Base-by-base conservation (phyloP, 2,797 vertebrate species). In the Chloroceryle inda region DNA sequence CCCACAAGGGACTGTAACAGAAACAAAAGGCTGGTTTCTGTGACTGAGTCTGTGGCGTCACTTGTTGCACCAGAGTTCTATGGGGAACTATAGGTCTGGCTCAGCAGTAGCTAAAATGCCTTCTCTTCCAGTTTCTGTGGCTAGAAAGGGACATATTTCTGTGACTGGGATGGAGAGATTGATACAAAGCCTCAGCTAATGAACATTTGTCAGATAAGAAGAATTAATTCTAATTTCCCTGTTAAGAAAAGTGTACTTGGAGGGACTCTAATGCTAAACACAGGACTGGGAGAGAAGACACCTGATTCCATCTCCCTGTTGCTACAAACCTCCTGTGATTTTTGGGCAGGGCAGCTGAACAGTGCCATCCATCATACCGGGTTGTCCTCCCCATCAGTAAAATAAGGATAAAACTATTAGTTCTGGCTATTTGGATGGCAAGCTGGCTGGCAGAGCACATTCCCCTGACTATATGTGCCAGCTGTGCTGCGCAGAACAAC, bases 11-110 rank as follows among this genome's bases (percentile, higher is more conserved):
- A 42, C 80, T 73, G 22, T 58, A 40, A 31, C 2, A 83, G 84
- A 94, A 96, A 89, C 58, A 58, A 89, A 94, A 68, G 42, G 14
- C 69, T 86, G 27, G 6, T 73, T 81, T 59, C 67, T 88, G 38
- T 55, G 23, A 6, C 71, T 74, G 50, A 69, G 47, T 38, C 50
- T 94, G 69, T 31, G 52, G 63, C 59, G 52, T 49, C 40, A 6
- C 45, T 78, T 58, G 13, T 50, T 92, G 53, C 58, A 56, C 38
- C 1, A 1, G 58, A 86, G 35, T 73, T 94, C 58, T 69, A 12
- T n/a, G 53, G n/a, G 7, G 59, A 79, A 0, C 31, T 80, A 2
- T 21, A 66, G 52, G 44, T 63, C 80, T 6, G 3, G 37, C 49
- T 77, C 58, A 82, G 22, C 80, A 75, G 1, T 13, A 81, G 42